Evolutionary conservation across 1,140 invertebrate species (phyloP), one percentile per base, ranked within the genome.

Genomic region (Stegodyphus mimosarum): DNA sequence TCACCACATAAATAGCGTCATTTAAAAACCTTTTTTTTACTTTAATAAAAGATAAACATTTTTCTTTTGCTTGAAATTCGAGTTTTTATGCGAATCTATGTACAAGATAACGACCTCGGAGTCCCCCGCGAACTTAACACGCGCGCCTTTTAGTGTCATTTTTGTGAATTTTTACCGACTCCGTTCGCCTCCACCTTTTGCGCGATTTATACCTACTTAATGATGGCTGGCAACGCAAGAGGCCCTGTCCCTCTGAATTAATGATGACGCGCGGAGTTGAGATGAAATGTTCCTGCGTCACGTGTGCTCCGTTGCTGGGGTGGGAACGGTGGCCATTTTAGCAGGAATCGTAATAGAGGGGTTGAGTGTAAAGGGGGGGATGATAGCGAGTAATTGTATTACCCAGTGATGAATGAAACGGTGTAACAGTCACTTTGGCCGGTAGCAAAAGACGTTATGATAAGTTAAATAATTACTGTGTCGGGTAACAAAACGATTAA

Each of bases 221-320:
- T 60, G 55, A 60, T 5, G 9, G 55, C 1, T 10, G 55, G 9
- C 55, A 33, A 33, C 3, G 33, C 33, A 33, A 33, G 55, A 15
- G 55, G 9, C 55, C 55, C 55, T 60, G 55, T 60, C 55, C 55
- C 15, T 15, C 9, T 60, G 55, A 60, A 60, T 60, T 60, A 60
- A 60, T 60, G 10, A 71, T 33, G 69, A 71, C 33, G 11, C 49
- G 33, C 69, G 10, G 33, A 71, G 69, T 67, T 17, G 69, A 71
- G 48, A 50, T 33, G 69, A 48, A 33, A 67, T 33, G 49, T 50
- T 49, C 33, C 69, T 71, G 33, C 69, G n/a, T 71, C 69, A 11
- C 33, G 69, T 6, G 49, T 71, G 69, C 55, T 10, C 15, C 15
- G 33, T 33, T 33, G 33, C 33, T 1, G 3, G 33, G 33, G 33